These are phyloP conservation scores for Thunnus maccoyii DNA, from an alignment of 2,113 vertebrate species.

Conservation along the genomic window DNA sequence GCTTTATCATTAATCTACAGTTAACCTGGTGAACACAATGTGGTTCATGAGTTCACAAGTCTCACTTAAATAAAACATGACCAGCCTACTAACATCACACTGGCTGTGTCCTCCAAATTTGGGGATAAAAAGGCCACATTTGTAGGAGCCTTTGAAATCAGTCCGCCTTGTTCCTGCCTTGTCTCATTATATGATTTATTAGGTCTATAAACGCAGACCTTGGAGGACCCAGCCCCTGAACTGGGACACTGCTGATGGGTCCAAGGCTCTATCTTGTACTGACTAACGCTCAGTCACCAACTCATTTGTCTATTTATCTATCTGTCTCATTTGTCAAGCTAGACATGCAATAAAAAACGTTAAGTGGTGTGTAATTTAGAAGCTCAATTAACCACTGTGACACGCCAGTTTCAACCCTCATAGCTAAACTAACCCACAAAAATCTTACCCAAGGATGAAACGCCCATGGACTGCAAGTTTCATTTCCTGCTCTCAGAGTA, in stretches of 20 bases:
- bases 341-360: background rate
- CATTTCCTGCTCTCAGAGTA: slow-evolving; percentile 80
- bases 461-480: slow-evolving; percentile 67
- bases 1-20: too few relatives aligned
- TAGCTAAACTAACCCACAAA: slow-evolving; percentile 1
- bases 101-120: too few relatives aligned
- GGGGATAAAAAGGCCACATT: too few relatives aligned
- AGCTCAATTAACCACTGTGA: background rate
- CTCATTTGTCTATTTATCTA: background rate
- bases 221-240: background rate
- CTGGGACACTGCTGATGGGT: background rate
- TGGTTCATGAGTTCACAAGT: too few relatives aligned
- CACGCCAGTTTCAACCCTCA: background rate
- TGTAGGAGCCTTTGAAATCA: too few relatives aligned
- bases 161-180: background rate
- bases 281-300: background rate
- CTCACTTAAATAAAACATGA: too few relatives aligned
- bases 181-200: background rate
- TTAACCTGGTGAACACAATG: too few relatives aligned
- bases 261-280: too few relatives aligned
- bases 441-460: slow-evolving; percentile 48
- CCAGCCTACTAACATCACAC: too few relatives aligned
- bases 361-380: accelerated
- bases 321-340: background rate
- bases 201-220: background rate